Base-by-base conservation (phyloP, 2,888 invertebrate species). In the Thyatira batis region DNA sequence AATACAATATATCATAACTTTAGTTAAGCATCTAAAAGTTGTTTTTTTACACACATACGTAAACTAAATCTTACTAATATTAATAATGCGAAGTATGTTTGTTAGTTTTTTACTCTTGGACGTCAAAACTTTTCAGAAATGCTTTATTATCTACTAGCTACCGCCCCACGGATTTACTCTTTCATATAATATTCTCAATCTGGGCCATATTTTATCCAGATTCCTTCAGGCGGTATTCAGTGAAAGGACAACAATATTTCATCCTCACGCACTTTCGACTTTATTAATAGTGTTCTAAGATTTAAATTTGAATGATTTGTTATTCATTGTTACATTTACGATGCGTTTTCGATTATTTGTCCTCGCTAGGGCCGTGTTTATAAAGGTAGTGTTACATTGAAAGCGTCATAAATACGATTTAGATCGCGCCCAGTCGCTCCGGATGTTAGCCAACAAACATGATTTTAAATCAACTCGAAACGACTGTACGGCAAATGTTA, bases 361-460 rank as follows among this genome's bases (percentile, higher is more conserved):
- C 17, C n/a, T 39, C 11, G 13, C n/a, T 33, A 8, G 9, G 21
- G 52, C 11, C 53, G 51, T 57, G 54, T 60, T 57, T 57, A 60
- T 60, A 57, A 60, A 60, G 53, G 39, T 10, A 27, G 56, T 58
- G 69, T 58, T 80, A 83, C 82, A 80, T 72, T 81, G 80, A 71
- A 80, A 68, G 57, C 62, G 59, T 71, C 67, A 69, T 74, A 72
- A 74, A 76, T 71, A 76, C 65, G 65, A 57, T 61, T 60, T 58
- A 58, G 62, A 71, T 73, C 68, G 67, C 61, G 57, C 66, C 57
- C 58, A 51, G 52, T 57, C 67, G 69, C 74, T 61, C 84, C 85
- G 89, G 88, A 88, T 86, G 84, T 76, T 62, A 72, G 65, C 63
- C 67, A 70, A 71, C 79, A 84, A 84, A 87, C 82, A 85, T 63